Base-by-base conservation (phyloP, 1,140 invertebrate genomes). In the Ceratosolen fusciceps region DNA sequence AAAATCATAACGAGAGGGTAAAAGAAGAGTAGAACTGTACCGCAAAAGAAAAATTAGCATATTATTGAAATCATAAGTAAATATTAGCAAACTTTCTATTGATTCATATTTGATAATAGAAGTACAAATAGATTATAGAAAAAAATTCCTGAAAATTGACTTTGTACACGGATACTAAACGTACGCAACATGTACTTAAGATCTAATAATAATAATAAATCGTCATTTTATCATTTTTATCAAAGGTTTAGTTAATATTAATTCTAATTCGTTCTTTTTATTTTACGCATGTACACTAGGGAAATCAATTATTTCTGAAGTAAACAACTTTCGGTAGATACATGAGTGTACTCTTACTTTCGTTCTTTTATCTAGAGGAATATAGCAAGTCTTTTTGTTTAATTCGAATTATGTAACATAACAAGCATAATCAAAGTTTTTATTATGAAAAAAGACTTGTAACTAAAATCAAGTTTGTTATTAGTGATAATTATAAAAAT, bases 161-260 rank as follows among this genome's bases (percentile, higher is more conserved):
- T 34, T n/a, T 65, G 39, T 14, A 68, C n/a, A 10, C 26, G 10
- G 3, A 24, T 24, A 24, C 54, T 16, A 16, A 21, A 9, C 19
- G 2, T 56, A 24, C 10, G 4, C 26, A 39, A 34, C 34, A 52
- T 68, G 68, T 47, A 26, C 68, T 67, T 58, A 31, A 26, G 52
- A 16, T 72, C 67, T 52, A 39, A 79, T n/a, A n/a, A 54, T 58
- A 52, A 78, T 71, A 74, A 74, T 75, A n/a, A n/a, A 82, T 62
- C 43, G 58, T 77, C 56, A 65, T 81, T 74, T 75, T 80, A 73
- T 77, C 68, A 43, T 70, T 49, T 72, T 21, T 74, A 65, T n/a
- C 70, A 71, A 82, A 74, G 79, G 77, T 65, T 79, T 83, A 84
- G 83, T 85, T 85, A 85, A 78, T 83, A 77, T n/a, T n/a, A n/a